Conservation (phyloP, 2,888 invertebrate species). For the Sussaba pulchella region DNA sequence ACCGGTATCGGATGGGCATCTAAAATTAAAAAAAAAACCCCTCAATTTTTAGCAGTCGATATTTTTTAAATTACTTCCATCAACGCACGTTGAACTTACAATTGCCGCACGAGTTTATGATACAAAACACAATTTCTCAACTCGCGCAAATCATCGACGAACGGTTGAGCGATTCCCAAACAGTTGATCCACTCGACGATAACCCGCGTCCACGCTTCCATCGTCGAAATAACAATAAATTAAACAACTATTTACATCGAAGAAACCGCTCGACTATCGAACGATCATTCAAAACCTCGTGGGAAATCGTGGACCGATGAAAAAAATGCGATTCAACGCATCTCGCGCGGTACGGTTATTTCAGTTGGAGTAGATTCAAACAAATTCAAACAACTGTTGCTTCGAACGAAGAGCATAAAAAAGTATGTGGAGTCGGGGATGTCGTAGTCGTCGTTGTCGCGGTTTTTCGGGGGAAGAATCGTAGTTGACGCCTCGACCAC, state of each 20-base stretch:
- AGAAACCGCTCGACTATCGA: neutral
- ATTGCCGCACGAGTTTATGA: conserved; percentile 74
- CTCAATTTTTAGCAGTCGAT: neutral
- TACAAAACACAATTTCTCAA: conserved; percentile 74
- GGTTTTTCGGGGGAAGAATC: too few species aligned
- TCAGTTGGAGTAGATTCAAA: conserved; percentile 38
- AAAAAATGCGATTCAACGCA: neutral
- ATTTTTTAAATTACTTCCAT: neutral
- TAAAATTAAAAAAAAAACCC: conserved; percentile 15
- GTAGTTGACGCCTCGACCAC: too few species aligned
- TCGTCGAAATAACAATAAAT: conserved; percentile 48
- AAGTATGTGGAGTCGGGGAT: too few species aligned
- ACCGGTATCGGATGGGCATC: conserved; percentile 29
- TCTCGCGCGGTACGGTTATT: conserved; percentile 11
- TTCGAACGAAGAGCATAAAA: too few species aligned
- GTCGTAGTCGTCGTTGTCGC: too few species aligned
- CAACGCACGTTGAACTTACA: conserved; percentile 67
- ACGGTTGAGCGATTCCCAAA: conserved; percentile 74
- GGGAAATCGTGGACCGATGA: neutral
- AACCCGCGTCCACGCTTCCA: conserved; percentile 73
- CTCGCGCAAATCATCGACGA: conserved; percentile 70
- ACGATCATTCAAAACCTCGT: neutral
- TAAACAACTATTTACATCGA: conserved; percentile 12
- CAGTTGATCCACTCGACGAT: conserved; percentile 83
- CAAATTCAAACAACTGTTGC: conserved; percentile 51